Base-by-base conservation (phyloP, 2,797 vertebrate species). In the Pseudochirops corinnae region DNA sequence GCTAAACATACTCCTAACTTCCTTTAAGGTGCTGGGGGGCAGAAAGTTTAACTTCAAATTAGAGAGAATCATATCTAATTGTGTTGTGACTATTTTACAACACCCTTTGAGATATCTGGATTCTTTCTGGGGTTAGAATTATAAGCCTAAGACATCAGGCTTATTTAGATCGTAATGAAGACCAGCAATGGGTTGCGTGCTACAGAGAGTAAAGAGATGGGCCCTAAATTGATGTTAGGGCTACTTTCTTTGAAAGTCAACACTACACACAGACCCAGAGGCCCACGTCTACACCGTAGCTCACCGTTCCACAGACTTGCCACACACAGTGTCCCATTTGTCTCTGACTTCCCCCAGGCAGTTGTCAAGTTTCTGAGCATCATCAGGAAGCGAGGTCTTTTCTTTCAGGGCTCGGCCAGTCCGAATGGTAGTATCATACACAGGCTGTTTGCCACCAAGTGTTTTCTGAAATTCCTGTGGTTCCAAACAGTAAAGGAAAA, bases 301-400 rank as follows among this genome's bases (percentile, higher is more conserved):
- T 58, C 74, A 99, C 99, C 99, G 99, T 97, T 99, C 99, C 87
- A 99, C 99, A 0, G 99, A 99, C 98, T 99, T 99, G 60, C 99
- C 99, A 24, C 99, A 99, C 96, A 99, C 99, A 0, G 99, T 99
- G 99, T 99, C 99, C 99, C 99, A 99, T 97, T 99, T 99, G 98
- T 99, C 99, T 39, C 99, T 99, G 95, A 99, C 99, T 97, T 99
- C 99, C 95, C 99, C 99, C 96, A 99, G 98, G 91, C 99, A 98
- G 95, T 99, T 99, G 98, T 99, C 99, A 97, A 99, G 98, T 95
- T 99, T 99, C 97, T 99, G 99, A 39, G 99, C 99, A 98, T 99
- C 99, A 60, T 99, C 99, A 2, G 99, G 96, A 93, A 99, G 99
- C 98, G 99, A 98, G 56, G 99, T 99, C 96, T 99, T 99, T 97